Evolutionary conservation across 2,888 invertebrate species (phyloP), one percentile per base, ranked within the genome.

Genomic region (Morpho deidamia): DNA sequence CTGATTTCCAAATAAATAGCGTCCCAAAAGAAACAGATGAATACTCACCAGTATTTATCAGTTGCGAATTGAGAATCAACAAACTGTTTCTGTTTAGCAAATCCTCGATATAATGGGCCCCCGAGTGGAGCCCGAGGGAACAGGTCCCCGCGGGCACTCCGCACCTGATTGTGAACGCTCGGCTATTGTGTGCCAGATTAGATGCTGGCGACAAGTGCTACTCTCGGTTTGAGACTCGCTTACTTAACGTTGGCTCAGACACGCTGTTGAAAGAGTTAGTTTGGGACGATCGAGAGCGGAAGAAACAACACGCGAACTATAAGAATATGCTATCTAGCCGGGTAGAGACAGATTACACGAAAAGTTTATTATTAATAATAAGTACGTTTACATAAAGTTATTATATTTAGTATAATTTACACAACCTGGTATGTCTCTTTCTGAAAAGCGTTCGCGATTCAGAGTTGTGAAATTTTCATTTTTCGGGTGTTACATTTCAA

Each of bases 111-210:
- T 14, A 35, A 35, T 35, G 11, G 37, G 44, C 32, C 23, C 11
- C 34, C 49, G 5, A 9, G 32, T 12, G n/a, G n/a, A 7, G 7
- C 45, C 37, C 38, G 44, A 32, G 44, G 39, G 44, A 14, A 11
- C 11, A 8, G 37, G 32, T 23, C 51, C 43, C 44, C 38, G 38
- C 23, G 44, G 50, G 51, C 44, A 9, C 38, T 23, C 44, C 10
- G 38, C 62, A 58, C 53, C 61, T 56, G 54, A 55, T 55, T 56
- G 62, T 64, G 62, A 56, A 55, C 64, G 63, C 61, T 65, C 63
- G 64, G 65, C 66, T 65, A 64, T 66, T 65, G 63, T 67, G 64
- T 52, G 55, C 49, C 55, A 62, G 67, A 68, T 68, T 68, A 68
- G 64, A 63, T 56, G 54, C 56, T 59, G 63, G 59, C 56, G 44